A percentile compares a stretch with the other conserved stretches of the same genome.
phyloP scores from a whole-genome alignment of 1,140 invertebrate species.

The Pseudomyrmex pallidus region DNA sequence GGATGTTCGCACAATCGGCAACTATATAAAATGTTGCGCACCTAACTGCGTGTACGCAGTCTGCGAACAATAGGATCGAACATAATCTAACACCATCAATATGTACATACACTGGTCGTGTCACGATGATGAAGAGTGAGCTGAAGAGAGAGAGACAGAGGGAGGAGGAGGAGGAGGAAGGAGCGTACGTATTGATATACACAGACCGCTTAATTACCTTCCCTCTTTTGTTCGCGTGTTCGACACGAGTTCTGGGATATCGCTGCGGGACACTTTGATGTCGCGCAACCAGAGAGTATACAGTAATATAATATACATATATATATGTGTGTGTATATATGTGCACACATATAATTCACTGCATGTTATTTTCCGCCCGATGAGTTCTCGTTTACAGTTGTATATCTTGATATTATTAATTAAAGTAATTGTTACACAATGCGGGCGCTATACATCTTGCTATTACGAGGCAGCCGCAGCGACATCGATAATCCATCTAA shows the following conservation, averaged over 20 bases:
- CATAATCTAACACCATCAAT: conserved; percentile 49
- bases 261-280: conserved; percentile 50
- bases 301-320: too few species aligned
- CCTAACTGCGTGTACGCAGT: neutral
- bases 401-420: conserved; percentile 33
- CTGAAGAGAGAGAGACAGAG: too few species aligned
- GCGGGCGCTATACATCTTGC: conserved; percentile 29
- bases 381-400: conserved; percentile 14
- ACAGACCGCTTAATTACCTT: conserved; percentile 56
- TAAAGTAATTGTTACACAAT: conserved; percentile 53
- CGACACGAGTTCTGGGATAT: conserved; percentile 45
- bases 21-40: conserved; percentile 30
- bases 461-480: conserved; percentile 35
- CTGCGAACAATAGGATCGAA: conserved; percentile 30
- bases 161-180: neutral
- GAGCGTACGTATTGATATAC: conserved; percentile 37
- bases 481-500: conserved; percentile 67
- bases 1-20: neutral
- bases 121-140: conserved; percentile 16
- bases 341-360: neutral
- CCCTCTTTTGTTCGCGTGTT: conserved; percentile 13
- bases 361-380: conserved; percentile 36
- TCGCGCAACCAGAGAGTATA: neutral
- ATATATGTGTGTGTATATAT: neutral
- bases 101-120: conserved; percentile 37